Percentiles rank a stretch among this genome's conserved stretches.
Evolutionary conservation across 2,888 invertebrate genomes (phyloP).

Genomic region (Xylota segnis): DNA sequence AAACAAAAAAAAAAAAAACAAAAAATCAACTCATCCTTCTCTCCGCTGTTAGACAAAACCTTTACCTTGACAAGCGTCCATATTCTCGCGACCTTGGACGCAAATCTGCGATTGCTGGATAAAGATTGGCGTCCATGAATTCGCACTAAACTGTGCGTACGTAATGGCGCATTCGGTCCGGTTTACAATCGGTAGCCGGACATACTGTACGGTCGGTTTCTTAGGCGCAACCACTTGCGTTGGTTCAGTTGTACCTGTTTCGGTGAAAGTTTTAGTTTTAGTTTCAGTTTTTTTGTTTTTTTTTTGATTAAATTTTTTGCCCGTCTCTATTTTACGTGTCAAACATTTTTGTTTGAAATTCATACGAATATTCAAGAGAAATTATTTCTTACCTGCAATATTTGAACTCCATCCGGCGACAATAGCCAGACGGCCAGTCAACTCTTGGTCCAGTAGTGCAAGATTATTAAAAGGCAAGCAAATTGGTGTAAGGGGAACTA

Average conservation of each 20-base stretch:
- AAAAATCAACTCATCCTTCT: too few species aligned
- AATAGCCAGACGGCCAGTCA: conserved; percentile 85
- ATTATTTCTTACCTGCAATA: conserved; percentile 85
- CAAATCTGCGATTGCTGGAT: conserved; percentile 83
- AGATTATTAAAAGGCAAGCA: conserved; percentile 85
- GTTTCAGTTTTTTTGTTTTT: too few species aligned
- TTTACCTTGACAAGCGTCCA: conserved; percentile 83
- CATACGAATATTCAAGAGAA: conserved; percentile 3
- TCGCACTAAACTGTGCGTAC: conserved; percentile 83
- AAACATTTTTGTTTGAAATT: conserved; percentile 27
- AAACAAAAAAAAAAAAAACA: background rate
- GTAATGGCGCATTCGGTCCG: conserved; percentile 83
- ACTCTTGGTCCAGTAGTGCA: conserved; percentile 80
- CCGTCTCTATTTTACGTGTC: background rate
- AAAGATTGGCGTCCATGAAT: conserved; percentile 83
- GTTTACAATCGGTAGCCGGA: conserved; percentile 84
- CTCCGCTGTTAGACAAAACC: background rate
- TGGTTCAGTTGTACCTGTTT: conserved; percentile 49
- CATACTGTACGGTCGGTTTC: conserved; percentile 82
- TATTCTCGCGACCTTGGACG: conserved; percentile 83
- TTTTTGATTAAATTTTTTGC: background rate
- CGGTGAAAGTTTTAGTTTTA: background rate
- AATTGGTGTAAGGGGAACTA: conserved; percentile 84
- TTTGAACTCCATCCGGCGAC: conserved; percentile 92
- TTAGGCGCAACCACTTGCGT: conserved; percentile 19